Conservation (phyloP, 2,888 invertebrate genomes). For the Thecophora atra region DNA sequence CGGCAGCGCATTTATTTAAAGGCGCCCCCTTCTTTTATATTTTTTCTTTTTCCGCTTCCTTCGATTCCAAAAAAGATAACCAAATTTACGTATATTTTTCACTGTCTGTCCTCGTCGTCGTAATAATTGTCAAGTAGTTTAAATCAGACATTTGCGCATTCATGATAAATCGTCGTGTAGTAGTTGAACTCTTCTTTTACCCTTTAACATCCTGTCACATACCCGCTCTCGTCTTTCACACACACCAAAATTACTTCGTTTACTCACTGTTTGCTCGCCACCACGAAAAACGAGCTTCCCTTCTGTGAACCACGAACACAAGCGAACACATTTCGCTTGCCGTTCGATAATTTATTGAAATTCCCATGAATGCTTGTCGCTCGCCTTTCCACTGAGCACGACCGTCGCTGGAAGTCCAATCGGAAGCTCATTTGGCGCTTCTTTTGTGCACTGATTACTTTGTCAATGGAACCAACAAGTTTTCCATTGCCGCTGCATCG, state of each 20-base stretch:
- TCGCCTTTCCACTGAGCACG: background rate
- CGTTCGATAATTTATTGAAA: slow-evolving; percentile 35
- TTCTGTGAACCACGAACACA: slow-evolving; percentile 19
- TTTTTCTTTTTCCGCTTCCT: slow-evolving; percentile 11
- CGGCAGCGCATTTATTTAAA: background rate
- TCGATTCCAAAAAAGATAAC: slow-evolving; percentile 25
- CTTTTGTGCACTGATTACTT: slow-evolving; percentile 20
- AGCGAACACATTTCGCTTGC: background rate
- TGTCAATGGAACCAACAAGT: slow-evolving; percentile 20
- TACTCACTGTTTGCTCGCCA: background rate
- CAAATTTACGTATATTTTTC: slow-evolving; percentile 45
- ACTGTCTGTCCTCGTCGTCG: slow-evolving; percentile 53
- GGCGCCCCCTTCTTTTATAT: no score
- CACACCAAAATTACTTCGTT: background rate
- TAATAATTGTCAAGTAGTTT: slow-evolving; percentile 64
- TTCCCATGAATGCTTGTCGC: slow-evolving; percentile 27
- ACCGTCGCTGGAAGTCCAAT: slow-evolving; percentile 51
- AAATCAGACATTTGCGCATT: slow-evolving; percentile 52
- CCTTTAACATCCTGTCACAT: background rate
- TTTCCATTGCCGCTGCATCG: background rate
- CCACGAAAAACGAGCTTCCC: slow-evolving; percentile 20
- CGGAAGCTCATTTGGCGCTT: slow-evolving; percentile 56
- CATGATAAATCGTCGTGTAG: slow-evolving; percentile 54
- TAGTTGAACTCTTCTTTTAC: background rate
- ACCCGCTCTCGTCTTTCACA: background rate